phyloP scores from a whole-genome alignment of 2,113 vertebrate species.

The Ptychochromis oligacanthus region DNA sequence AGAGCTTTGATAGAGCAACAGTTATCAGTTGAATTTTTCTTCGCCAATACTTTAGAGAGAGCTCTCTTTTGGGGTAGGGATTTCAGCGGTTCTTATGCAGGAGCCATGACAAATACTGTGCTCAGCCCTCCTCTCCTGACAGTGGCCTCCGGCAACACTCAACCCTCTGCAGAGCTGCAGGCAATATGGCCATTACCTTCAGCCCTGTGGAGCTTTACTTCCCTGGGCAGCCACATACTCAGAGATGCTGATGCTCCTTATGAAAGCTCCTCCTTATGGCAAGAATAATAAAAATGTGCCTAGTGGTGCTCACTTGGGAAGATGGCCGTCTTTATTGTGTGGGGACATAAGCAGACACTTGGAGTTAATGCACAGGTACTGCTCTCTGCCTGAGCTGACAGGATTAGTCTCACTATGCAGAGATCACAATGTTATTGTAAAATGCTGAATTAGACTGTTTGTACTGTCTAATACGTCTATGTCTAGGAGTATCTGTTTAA shows the following conservation, averaged over 20 bases:
- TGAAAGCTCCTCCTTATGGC: slow-evolving; percentile 52
- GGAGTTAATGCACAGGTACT: slow-evolving; percentile 52
- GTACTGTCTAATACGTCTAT: slow-evolving; percentile 28
- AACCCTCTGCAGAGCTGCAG: slow-evolving; percentile 65
- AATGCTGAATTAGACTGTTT: slow-evolving; percentile 54
- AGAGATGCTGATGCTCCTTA: slow-evolving; percentile 57
- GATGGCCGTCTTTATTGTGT: slow-evolving; percentile 64
- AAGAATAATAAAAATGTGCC: slow-evolving; percentile 68
- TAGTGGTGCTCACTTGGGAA: slow-evolving; percentile 52
- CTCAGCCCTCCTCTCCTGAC: slow-evolving; percentile 58
- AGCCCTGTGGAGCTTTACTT: slow-evolving; percentile 60
- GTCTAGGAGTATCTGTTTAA: slow-evolving; percentile 37
- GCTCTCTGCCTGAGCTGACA: slow-evolving; percentile 31
- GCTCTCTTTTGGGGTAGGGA: slow-evolving; percentile 27
- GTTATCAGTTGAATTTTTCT: slow-evolving; percentile 31
- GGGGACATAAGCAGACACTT: slow-evolving; percentile 53
- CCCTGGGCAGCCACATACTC: slow-evolving; percentile 50
- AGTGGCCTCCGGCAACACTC: slow-evolving; percentile 70
- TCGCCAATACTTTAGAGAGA: slow-evolving; percentile 5
- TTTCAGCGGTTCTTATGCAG: slow-evolving; percentile 67
- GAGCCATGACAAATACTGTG: slow-evolving; percentile 62
- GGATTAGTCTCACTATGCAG: slow-evolving; percentile 46
- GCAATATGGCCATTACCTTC: slow-evolving; percentile 70
- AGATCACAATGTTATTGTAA: slow-evolving; percentile 39
- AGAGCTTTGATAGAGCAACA: slow-evolving; percentile 34